Base-by-base conservation (phyloP, 2,113 vertebrate genomes). In the Athene noctua region DNA sequence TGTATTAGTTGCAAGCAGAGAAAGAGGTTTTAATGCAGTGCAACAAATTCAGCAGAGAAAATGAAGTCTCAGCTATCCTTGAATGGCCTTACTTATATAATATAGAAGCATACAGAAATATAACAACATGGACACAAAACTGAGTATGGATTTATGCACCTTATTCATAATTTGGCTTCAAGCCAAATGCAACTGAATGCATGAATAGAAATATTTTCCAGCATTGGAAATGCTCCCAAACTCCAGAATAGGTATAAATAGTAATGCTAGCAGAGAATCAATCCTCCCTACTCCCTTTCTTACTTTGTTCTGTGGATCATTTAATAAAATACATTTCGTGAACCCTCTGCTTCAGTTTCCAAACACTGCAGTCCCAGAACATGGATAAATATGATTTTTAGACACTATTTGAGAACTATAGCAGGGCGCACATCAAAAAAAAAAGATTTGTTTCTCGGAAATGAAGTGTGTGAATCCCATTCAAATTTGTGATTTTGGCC, bases 1-100 rank as follows among this genome's bases (percentile, higher is more conserved):
- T 47, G 47, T 74, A 5, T 65, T 94, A 88, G 71, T 88, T 86
- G 90, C 46, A 94, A 94, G 79, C 67, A 92, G 79, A 93, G 91
- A 91, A 85, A 78, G 80, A 86, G 91, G 92, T 86, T 95, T 72
- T 83, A 87, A 96, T 75, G 77, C 86, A 86, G 79, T n/a, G 9
- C 46, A 80, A 78, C 42, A 90, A 62, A 91, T 80, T 54, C 19
- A 80, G 51, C 30, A 75, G 54, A 78, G 65, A 72, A 89, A 49
- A 88, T 29, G 32, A 90, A 88, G 63, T 78, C 71, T 86, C 80
- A 42, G 44, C 47, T 92, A 59, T 80, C 92, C 80, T 71, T 86
- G 88, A 13, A 86, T 51, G 38, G 71, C 80, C 68, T 84, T 74
- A 21, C 62, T 89, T 94, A 86, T 86, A 91, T 95, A 81, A 92